Base-by-base conservation (phyloP, 92 coral and sea anemone species). In the Umimayanthus kanabou region DNA sequence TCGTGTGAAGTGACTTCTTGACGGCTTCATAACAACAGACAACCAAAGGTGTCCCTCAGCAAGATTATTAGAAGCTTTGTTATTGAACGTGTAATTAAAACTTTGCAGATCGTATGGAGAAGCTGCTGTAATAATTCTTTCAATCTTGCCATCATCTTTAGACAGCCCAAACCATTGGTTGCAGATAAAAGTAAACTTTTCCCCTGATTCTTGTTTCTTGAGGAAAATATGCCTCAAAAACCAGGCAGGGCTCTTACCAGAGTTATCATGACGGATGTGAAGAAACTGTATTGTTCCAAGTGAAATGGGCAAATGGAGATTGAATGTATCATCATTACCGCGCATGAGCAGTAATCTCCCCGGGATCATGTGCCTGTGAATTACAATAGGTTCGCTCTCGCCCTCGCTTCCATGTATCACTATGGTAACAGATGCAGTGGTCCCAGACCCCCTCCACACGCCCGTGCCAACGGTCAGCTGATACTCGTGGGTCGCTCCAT, bases 41-140 rank as follows among this genome's bases (percentile, higher is more conserved):
- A 95, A 37, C 98, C 98, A 95, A 55, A 95, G 45, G 50, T 95
- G 98, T 5, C 96, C 96, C 39, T 95, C 98, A 2, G 96, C 88
- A 65, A 95, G 91, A 55, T 89, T 93, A 49, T 87, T 91, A 40
- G 94, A 85, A 16, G 93, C 86, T 79, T 91, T 76, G 18, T 88
- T 77, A 89, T 90, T 91, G 40, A 93, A 87, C 15, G 94, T 83
- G 75, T 91, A 80, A 29, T 75, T 90, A 47, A 95, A 95, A 28
- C 94, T 53, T 29, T 87, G 86, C 90, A 86, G 85, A 77, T 95
- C 96, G 18, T 57, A 28, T 1, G 53, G 42, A 6, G 93, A 88
- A 26, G 89, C 81, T 2, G 98, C 94, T 39, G 89, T 76, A 73
- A 95, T 86, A 29, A 93, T 39, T 86, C 91, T 91, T 39, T 93